phyloP scores from a whole-genome alignment of 1,140 invertebrate genomes.

The Heliconius himera region DNA sequence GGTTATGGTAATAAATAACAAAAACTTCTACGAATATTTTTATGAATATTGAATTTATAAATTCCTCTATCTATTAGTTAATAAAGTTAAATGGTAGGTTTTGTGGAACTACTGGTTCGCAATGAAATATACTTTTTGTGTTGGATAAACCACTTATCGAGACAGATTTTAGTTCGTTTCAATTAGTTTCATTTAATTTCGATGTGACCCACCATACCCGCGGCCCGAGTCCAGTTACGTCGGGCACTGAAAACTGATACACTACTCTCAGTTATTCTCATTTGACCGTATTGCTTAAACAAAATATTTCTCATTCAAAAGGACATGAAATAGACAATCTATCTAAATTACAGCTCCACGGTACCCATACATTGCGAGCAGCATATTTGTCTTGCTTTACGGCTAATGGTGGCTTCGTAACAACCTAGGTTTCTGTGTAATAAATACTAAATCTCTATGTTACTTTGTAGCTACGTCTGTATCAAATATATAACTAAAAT shows the following conservation, averaged over 20 bases:
- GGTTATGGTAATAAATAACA: neutral
- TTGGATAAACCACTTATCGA: too few relatives aligned
- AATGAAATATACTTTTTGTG: too few relatives aligned
- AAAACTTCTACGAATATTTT: neutral
- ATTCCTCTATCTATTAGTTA: neutral
- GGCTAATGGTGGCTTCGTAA: neutral
- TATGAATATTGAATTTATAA: neutral
- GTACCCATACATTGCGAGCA: neutral
- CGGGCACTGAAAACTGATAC: too few relatives aligned
- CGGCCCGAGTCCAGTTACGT: too few relatives aligned
- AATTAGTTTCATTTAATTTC: too few relatives aligned
- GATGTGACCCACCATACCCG: too few relatives aligned
- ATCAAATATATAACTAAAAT: neutral
- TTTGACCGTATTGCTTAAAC: neutral
- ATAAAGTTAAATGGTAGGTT: too few relatives aligned
- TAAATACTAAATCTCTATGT: slow-evolving; percentile 7
- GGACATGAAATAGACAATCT: neutral
- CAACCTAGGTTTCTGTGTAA: neutral
- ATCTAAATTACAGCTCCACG: neutral
- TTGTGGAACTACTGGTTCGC: too few relatives aligned
- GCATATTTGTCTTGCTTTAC: slow-evolving; percentile 22
- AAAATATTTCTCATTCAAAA: neutral
- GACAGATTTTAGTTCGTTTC: too few relatives aligned
- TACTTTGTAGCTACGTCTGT: neutral
- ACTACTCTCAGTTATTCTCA: neutral